These are phyloP conservation scores for Spilarctia lutea DNA, from an alignment of 2,888 invertebrate species.

Conservation along the genomic window DNA sequence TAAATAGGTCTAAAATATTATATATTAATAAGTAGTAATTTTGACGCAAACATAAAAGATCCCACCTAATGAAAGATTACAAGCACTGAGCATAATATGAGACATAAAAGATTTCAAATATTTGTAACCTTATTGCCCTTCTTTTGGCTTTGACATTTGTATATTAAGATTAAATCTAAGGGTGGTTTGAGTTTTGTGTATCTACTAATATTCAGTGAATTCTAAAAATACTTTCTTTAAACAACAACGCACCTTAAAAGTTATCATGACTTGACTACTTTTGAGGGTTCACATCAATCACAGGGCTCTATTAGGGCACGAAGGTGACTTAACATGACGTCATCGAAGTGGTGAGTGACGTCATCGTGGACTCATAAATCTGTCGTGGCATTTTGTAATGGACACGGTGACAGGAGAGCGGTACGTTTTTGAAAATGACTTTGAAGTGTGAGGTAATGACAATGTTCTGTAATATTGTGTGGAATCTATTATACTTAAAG, in stretches of 20 bases:
- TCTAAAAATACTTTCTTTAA: constrained; percentile 1
- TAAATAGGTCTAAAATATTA: no score
- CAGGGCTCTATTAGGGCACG: constrained; percentile 16
- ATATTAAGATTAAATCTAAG: not conserved
- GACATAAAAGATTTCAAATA: no score
- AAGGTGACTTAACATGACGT: constrained; percentile 16
- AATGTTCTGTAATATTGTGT: not conserved
- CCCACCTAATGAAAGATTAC: no score
- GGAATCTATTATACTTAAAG: not conserved
- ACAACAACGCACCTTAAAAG: constrained; percentile 16
- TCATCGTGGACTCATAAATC: constrained; percentile 36
- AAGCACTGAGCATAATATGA: no score
- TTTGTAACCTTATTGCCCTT: no score
- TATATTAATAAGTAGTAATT: no score
- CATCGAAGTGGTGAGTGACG: constrained; percentile 12
- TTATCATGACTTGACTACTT: constrained; percentile 16
- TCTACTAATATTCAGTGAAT: not conserved
- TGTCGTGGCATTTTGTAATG: constrained; percentile 18
- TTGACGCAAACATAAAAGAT: no score
- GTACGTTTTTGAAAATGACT: constrained; percentile 1
- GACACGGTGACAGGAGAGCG: not conserved
- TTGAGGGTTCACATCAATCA: constrained; percentile 17
- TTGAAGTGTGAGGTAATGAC: not conserved
- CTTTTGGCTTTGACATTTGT: not conserved
- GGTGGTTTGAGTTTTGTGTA: not conserved